Evolutionary conservation across 2,113 vertebrate genomes (phyloP), one percentile per base, ranked within the genome.

Genomic region (Aleadryas rufinucha): DNA sequence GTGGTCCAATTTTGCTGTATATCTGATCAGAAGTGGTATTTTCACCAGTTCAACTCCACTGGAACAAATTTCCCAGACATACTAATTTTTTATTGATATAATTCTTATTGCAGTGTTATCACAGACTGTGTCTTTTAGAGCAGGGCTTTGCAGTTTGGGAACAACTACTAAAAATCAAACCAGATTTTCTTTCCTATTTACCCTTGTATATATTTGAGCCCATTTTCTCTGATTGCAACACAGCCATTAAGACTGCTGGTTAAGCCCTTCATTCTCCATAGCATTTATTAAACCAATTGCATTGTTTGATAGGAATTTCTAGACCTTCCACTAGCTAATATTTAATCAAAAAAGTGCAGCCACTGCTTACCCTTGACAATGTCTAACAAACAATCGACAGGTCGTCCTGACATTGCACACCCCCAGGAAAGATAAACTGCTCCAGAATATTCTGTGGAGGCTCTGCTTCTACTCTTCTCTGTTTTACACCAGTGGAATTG

Each of bases 81-180:
- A 31, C 3, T 41, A 1, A 17, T 39, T 39, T 78, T 87, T 75
- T 45, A 53, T 44, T 10, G 10, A 27, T n/a, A 37, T 49, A 53
- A 30, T 52, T 60, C 37, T 93, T 39, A 91, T 13, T 16, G 27
- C 14, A 72, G 5, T 33, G 3, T 47, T 84, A 86, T 30, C 66
- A 35, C 11, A 56, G 35, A 59, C 39, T 47, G 8, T 22, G 35
- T 59, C 63, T 94, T 89, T 89, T n/a, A 47, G 27, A 14, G 10
- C 7, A 39, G 0, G 0, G 26, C 35, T 84, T 91, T 2, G 2
- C 1, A 1, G 16, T 63, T 63, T 83, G 17, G 64, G 64, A 89
- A 61, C 19, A 52, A 23, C 18, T 56, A 42, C 35, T 42, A 27
- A 77, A 87, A 86, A 74, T 76, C 53, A 77, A 72, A 68, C 1